Evolutionary conservation across 2,888 invertebrate species (phyloP), one percentile per base, ranked within the genome.

Genomic region (Apamea monoglypha): DNA sequence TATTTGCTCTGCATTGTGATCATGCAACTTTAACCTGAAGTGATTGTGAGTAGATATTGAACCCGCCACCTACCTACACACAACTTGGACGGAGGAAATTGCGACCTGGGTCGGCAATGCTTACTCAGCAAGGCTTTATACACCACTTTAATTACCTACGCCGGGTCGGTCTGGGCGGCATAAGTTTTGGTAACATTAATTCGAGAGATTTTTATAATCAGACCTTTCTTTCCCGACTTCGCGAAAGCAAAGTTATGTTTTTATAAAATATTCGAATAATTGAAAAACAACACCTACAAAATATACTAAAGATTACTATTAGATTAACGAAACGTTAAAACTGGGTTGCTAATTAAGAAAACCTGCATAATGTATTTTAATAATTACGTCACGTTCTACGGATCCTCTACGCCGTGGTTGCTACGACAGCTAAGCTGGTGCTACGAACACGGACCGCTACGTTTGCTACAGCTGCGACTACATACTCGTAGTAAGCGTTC

Each of bases 1-100:
- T 95, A 94, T 96, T 96, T 93, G 92, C 91, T 94, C 94, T 94
- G 94, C 93, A 94, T 94, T 95, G 94, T 95, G 93, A 94, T 94
- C 94, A 94, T 95, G 93, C 94, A 95, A 95, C 91, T 95, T 96
- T 95, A 95, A 95, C 95, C 92, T 92, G 92, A 93, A 91, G 92
- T 92, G 91, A 94, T 94, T 94, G 94, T 93, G 90, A 92, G 92
- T 92, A 91, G 94, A 95, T 95, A 95, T 95, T 92, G 94, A 92
- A 92, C 36, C 90, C 91, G 88, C 91, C 91, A 91, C 92, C 90
- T 91, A 87, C 84, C 87, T 90, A 86, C 84, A 80, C 80, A 88
- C 81, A 81, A 84, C 80, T 81, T 76, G 80, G 83, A 82, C 86
- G 81, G 89, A 95, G 96, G 96, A 96, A 96, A 96, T 96, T 96